phyloP scores from a whole-genome alignment of 2,113 vertebrate genomes.

The Thunnus maccoyii region DNA sequence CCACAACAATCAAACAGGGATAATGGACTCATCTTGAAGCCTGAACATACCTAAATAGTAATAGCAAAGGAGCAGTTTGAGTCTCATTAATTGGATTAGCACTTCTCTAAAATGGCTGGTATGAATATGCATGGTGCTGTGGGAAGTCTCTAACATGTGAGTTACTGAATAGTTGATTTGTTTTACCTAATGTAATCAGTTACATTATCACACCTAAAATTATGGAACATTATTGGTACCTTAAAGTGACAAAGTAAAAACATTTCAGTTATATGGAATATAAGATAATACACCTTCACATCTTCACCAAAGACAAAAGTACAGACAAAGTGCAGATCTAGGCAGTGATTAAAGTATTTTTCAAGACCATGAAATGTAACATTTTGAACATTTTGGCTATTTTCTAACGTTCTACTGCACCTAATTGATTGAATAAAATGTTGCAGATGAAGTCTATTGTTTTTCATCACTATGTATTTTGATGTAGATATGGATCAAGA shows the following conservation, averaged over 20 bases:
- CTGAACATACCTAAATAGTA: constrained; percentile 79
- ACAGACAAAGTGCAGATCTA: too few species aligned
- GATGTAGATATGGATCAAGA: neutral
- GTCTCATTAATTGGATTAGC: constrained; percentile 86
- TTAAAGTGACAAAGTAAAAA: constrained; percentile 13
- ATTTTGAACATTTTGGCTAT: too few species aligned
- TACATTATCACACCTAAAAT: constrained; percentile 5
- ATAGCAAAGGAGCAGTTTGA: constrained; percentile 84
- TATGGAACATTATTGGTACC: constrained; percentile 2
- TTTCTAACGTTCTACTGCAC: too few species aligned
- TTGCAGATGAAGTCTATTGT: too few species aligned
- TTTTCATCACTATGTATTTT: neutral
- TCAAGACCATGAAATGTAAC: too few species aligned
- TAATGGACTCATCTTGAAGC: constrained; percentile 81
- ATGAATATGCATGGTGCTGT: constrained; percentile 80
- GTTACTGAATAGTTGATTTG: constrained; percentile 67
- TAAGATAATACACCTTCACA: neutral
- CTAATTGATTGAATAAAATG: too few species aligned
- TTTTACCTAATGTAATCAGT: constrained; percentile 15
- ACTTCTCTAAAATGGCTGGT: constrained; percentile 71
- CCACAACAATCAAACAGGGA: constrained; percentile 81
- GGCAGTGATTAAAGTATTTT: too few species aligned
- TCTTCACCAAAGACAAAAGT: neutral
- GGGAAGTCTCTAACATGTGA: constrained; percentile 74
- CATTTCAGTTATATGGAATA: neutral